Evolutionary conservation across 2,888 invertebrate species (phyloP).

Genomic region (Ichneumon xanthorius): DNA sequence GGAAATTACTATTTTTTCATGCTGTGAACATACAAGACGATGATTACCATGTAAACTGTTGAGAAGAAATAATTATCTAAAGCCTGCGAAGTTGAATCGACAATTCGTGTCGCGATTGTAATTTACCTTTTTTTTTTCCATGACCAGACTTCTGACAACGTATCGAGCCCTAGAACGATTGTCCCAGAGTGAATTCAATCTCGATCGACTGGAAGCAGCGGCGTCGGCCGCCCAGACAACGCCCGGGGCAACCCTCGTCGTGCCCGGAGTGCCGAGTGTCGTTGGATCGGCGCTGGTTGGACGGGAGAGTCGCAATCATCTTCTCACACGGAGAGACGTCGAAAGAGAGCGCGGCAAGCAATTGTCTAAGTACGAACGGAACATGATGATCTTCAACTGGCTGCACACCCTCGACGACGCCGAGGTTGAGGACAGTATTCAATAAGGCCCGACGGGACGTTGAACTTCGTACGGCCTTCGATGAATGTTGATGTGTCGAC

Average conservation of each 20-base stretch:
- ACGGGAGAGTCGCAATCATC: slow-evolving; percentile 82
- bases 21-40: neutral
- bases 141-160: slow-evolving; percentile 89
- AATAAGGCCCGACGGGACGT: slow-evolving; percentile 64
- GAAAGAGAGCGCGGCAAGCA: slow-evolving; percentile 94
- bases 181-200: slow-evolving; percentile 94
- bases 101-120: neutral
- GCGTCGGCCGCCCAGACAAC: slow-evolving; percentile 85
- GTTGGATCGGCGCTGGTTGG: slow-evolving; percentile 84
- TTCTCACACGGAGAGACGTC: slow-evolving; percentile 91
- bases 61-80: neutral
- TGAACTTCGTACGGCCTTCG: slow-evolving; percentile 7
- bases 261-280: slow-evolving; percentile 83
- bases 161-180: slow-evolving; percentile 93
- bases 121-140: slow-evolving; percentile 20
- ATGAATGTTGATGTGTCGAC: neutral
- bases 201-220: slow-evolving; percentile 90
- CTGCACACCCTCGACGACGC: slow-evolving; percentile 94
- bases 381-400: slow-evolving; percentile 98
- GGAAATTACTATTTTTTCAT: no score
- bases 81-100: neutral
- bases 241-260: slow-evolving; percentile 82
- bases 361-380: slow-evolving; percentile 95
- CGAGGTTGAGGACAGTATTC: slow-evolving; percentile 84
- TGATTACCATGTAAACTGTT: neutral